Conservation (phyloP, 2,888 invertebrate genomes). For the Augochlorella aurata region DNA sequence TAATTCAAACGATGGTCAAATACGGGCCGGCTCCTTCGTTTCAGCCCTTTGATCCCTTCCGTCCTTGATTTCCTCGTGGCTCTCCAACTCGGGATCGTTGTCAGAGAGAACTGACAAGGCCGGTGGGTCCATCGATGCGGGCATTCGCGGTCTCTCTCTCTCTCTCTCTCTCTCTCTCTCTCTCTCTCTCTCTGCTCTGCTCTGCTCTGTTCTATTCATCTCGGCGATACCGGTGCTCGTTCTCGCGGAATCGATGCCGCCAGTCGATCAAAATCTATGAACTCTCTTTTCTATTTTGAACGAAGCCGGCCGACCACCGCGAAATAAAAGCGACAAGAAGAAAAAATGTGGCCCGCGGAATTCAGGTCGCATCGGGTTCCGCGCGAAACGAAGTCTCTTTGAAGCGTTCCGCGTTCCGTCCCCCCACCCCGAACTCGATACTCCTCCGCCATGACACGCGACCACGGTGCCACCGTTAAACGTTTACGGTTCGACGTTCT, state of each 20-base stretch:
- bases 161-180: too few relatives aligned
- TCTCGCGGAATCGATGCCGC: conserved; percentile 32
- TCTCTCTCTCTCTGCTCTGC: too few relatives aligned
- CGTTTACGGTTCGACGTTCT: conserved; percentile 31
- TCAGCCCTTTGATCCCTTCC: conserved; percentile 51
- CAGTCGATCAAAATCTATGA: conserved; percentile 48
- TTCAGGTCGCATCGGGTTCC: conserved; percentile 45
- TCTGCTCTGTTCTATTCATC: rapidly evolving
- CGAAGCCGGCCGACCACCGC: background rate
- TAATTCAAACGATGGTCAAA: conserved; percentile 62
- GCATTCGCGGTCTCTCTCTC: background rate
- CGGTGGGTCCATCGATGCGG: conserved; percentile 21
- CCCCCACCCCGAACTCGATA: conserved; percentile 19
- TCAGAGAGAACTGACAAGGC: conserved; percentile 8
- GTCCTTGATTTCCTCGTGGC: conserved; percentile 47
- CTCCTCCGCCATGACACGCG: conserved; percentile 19
- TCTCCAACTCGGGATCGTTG: conserved; percentile 16
- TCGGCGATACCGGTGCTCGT: background rate
- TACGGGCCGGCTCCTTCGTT: conserved; percentile 48
- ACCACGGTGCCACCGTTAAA: conserved; percentile 22
- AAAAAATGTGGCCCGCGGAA: conserved; percentile 12
- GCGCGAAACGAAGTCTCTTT: conserved; percentile 42
- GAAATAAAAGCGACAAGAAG: background rate
- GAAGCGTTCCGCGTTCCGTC: conserved; percentile 39
- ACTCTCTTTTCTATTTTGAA: conserved; percentile 9